A percentile compares a stretch with the other conserved stretches of the same genome.
These are phyloP conservation scores for Pectinophora gossypiella DNA, from an alignment of 1,140 invertebrate genomes.

Conservation along the genomic window DNA sequence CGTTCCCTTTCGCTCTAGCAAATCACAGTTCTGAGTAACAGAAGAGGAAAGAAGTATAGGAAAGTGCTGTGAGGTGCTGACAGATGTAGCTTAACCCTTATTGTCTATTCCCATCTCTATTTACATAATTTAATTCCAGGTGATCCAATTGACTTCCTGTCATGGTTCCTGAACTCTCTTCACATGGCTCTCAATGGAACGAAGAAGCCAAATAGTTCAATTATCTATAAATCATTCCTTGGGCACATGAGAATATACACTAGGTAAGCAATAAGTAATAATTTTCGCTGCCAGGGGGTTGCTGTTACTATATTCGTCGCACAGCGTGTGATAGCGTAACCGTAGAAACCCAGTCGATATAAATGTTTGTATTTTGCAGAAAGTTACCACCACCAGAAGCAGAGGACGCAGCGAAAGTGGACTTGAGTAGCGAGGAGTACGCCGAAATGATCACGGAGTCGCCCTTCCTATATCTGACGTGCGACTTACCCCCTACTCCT, in stretches of 20 bases:
- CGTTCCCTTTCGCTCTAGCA: too few species aligned
- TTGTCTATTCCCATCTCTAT: too few species aligned
- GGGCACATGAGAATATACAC: conserved; percentile 97
- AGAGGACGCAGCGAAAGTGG: conserved; percentile 90
- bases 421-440: conserved; percentile 90
- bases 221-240: conserved; percentile 96
- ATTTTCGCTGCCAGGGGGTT: too few species aligned
- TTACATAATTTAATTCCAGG: conserved; percentile 81
- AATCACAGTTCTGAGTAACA: too few species aligned
- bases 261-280: conserved; percentile 46
- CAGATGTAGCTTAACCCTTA: too few species aligned
- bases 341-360: too few species aligned
- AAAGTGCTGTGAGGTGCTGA: too few species aligned
- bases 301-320: not conserved
- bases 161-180: conserved; percentile 96
- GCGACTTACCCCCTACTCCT: conserved; percentile 96
- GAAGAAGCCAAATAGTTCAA: conserved; percentile 90
- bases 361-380: too few species aligned
- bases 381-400: conserved; percentile 96
- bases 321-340: too few species aligned
- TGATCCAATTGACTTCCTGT: conserved; percentile 97
- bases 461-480: conserved; percentile 96
- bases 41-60: too few species aligned
- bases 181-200: conserved; percentile 93
- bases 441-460: conserved; percentile 91